A percentile compares a stretch with the other conserved stretches of the same genome.
These are phyloP conservation scores for Gonatopus flavifemur DNA, from an alignment of 1,140 invertebrate species.

Conservation along the genomic window DNA sequence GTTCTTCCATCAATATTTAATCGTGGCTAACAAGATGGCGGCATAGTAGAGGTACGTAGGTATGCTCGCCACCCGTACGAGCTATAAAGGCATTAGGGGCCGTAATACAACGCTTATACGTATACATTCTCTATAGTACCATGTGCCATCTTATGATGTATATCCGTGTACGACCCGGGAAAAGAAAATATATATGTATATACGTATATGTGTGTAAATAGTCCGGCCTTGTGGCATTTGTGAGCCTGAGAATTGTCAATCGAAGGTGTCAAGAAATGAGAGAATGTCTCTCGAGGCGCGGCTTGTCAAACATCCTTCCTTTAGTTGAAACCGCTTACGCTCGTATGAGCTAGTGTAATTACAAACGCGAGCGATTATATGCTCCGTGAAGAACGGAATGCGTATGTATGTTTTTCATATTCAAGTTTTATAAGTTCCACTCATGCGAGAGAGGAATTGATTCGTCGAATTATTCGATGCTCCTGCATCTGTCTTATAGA, in stretches of 20 bases:
- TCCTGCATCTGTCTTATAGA: no score
- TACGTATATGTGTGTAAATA: slow-evolving; percentile 20
- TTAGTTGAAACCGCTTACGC: slow-evolving; percentile 32
- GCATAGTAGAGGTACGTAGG: no score
- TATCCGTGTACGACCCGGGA: slow-evolving; percentile 3
- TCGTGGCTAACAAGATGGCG: slow-evolving; percentile 45
- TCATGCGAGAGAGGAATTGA: no score
- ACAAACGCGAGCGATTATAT: neutral
- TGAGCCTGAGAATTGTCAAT: slow-evolving; percentile 55
- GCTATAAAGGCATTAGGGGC: slow-evolving; percentile 33
- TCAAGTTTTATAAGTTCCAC: no score
- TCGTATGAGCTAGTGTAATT: slow-evolving; percentile 13
- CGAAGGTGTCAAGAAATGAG: slow-evolving; percentile 48
- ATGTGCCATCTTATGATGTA: slow-evolving; percentile 23
- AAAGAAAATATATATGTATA: neutral
- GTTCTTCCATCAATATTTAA: slow-evolving; percentile 50
- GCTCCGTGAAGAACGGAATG: neutral
- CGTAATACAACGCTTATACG: no score
- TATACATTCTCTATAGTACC: no score
- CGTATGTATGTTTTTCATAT: no score
- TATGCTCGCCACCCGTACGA: slow-evolving; percentile 28
- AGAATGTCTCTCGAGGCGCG: slow-evolving; percentile 40
- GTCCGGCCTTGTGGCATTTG: slow-evolving; percentile 6
- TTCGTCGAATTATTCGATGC: no score
- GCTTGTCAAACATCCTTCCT: slow-evolving; percentile 54